These are phyloP conservation scores for Drosophila tani DNA, from an alignment of 1,140 invertebrate genomes.

Conservation along the genomic window DNA sequence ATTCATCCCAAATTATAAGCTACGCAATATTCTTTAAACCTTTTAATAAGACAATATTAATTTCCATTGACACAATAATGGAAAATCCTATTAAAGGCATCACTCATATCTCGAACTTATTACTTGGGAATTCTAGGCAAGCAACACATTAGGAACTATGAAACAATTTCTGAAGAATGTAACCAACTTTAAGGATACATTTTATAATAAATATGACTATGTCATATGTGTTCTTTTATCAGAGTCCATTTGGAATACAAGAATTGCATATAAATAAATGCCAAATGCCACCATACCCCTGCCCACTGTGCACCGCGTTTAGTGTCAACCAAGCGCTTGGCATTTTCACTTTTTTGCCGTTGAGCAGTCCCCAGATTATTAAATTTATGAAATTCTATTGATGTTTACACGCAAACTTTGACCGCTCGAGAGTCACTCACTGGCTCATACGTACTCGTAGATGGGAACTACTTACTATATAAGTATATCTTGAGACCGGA, in stretches of 20 bases:
- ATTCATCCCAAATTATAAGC: too few species aligned
- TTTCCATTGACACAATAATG: not conserved
- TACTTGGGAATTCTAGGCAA: not conserved
- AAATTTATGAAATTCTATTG: constrained; percentile 84
- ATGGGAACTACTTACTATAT: constrained; percentile 25
- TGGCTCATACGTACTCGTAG: constrained; percentile 13
- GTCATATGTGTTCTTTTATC: not conserved
- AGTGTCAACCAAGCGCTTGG: constrained; percentile 46
- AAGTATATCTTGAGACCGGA: constrained; percentile 42
- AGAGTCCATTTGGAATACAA: not conserved
- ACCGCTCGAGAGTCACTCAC: constrained; percentile 59
- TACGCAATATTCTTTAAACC: not conserved
- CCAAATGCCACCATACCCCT: too few species aligned
- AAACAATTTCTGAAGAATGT: not conserved
- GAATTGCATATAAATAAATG: not conserved
- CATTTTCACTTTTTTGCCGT: constrained; percentile 74
- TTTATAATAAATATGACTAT: not conserved
- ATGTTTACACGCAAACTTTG: constrained; percentile 82
- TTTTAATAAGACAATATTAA: not conserved
- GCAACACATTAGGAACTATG: not conserved
- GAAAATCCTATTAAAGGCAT: not conserved
- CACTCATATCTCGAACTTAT: too few species aligned
- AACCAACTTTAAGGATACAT: not conserved
- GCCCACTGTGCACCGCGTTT: constrained; percentile 55
- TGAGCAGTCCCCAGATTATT: constrained; percentile 71